Evolutionary conservation across 2,113 vertebrate species (phyloP).

Genomic region (Phrynocephalus versicolor): DNA sequence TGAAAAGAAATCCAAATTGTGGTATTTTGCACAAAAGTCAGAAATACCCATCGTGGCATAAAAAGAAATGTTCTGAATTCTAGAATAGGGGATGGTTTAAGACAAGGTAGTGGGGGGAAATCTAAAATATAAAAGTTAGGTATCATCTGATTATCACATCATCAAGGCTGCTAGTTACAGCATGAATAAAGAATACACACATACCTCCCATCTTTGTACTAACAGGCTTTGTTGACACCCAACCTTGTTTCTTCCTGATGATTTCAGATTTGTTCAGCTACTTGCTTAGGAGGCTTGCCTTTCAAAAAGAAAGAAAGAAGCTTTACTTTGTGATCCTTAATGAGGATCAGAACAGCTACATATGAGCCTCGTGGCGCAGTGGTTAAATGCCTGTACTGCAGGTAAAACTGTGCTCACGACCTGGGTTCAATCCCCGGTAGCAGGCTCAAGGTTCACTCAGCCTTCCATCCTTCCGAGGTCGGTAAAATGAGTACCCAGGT

Average conservation of each 20-base stretch:
- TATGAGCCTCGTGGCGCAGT: too few species aligned
- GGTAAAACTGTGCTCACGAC: too few species aligned
- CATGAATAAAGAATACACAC: too few species aligned
- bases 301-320: not conserved
- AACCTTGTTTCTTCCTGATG: slow-evolving; percentile 55
- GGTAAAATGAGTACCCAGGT: too few species aligned
- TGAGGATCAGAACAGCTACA: too few species aligned
- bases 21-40: not conserved
- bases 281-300: slow-evolving; percentile 3
- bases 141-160: slow-evolving; percentile 42
- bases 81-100: not conserved
- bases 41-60: not conserved
- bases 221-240: slow-evolving; percentile 47
- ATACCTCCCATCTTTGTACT: slow-evolving; percentile 41
- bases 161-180: too few species aligned
- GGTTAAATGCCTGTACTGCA: too few species aligned
- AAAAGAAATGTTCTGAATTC: not conserved
- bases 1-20: too few species aligned
- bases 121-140: not conserved
- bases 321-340: too few species aligned
- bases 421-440: too few species aligned
- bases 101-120: not conserved
- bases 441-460: too few species aligned
- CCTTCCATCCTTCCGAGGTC: too few species aligned
- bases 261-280: slow-evolving; percentile 54